Evolutionary conservation across 2,888 invertebrate genomes (phyloP), one percentile per base, ranked within the genome.

Genomic region (Tachina grossa): DNA sequence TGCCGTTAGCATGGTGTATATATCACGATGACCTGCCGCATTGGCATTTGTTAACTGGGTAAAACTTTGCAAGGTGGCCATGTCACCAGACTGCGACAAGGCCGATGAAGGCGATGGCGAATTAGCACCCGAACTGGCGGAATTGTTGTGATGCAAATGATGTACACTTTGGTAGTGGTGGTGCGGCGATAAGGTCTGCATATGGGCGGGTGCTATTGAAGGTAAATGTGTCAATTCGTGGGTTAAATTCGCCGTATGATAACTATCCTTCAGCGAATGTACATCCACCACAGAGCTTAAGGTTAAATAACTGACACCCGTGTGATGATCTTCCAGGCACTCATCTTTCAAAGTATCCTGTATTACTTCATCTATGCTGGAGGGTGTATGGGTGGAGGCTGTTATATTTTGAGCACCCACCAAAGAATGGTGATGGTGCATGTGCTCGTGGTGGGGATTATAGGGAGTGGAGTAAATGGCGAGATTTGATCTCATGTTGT

Each of bases 271-370:
- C 0, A 92, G 85, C 4, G 90, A 88, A 14, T 92, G 91, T 39
- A 92, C 79, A 80, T 92, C 92, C 9, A 88, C 88, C 1, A 90
- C 91, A n/a, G 92, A 89, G 22, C 91, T 90, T 19, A 93, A 85
- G 65, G 93, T 91, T 55, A 92, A 89, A 87, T 93, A 93, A 83
- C 90, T 92, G 19, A 90, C 88, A 8, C 87, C 88, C 41, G 87
- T 83, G 66, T 92, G 91, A 86, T 90, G 91, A 11, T 92, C 91
- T 49, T 92, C 92, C 19, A 91, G 88, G 81, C 92, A 92, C 83
- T 93, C 93, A 77, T 92, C 93, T 87, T 93, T 93, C 1, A 93
- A 88, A 13, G 93, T 92, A 65, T 93, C 93, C 88, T 92, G 91
- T 68, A 93, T 93, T 31, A 93, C 92, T 71, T 93, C 93, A 87